Conservation (phyloP, 2,113 vertebrate species). For the Sylvia atricapilla region DNA sequence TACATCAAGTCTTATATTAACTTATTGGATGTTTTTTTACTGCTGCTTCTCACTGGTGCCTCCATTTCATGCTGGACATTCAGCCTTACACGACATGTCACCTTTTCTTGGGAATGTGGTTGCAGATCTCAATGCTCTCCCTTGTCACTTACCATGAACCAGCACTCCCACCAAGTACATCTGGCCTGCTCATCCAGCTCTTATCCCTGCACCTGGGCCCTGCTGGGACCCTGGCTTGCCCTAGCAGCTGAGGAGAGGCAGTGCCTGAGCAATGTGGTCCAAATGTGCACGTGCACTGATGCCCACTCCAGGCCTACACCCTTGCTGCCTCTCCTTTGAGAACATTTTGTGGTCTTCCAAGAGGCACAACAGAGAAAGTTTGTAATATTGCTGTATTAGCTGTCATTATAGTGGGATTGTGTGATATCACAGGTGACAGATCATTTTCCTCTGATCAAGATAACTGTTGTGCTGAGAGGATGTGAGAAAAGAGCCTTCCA, state of each 20-base stretch:
- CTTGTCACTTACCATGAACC: background rate
- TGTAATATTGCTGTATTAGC: background rate
- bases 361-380: background rate
- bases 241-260: background rate
- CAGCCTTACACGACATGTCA: fast-evolving
- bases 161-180: background rate
- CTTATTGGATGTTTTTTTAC: background rate
- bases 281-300: fast-evolving
- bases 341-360: background rate
- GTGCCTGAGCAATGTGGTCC: background rate
- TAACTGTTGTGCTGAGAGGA: background rate
- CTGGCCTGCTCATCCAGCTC: background rate
- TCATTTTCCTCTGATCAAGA: background rate
- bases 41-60: background rate
- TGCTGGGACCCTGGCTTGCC: background rate
- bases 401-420: background rate
- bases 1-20: background rate
- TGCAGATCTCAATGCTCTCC: background rate
- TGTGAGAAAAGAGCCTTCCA: background rate
- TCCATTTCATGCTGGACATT: background rate
- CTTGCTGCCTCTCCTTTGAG: background rate
- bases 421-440: background rate
- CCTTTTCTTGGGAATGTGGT: background rate
- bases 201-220: background rate
- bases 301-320: background rate